A percentile compares a stretch with the other conserved stretches of the same genome.
Conservation (phyloP, 2,113 vertebrate species). For the Coryphaenoides rupestris region DNA sequence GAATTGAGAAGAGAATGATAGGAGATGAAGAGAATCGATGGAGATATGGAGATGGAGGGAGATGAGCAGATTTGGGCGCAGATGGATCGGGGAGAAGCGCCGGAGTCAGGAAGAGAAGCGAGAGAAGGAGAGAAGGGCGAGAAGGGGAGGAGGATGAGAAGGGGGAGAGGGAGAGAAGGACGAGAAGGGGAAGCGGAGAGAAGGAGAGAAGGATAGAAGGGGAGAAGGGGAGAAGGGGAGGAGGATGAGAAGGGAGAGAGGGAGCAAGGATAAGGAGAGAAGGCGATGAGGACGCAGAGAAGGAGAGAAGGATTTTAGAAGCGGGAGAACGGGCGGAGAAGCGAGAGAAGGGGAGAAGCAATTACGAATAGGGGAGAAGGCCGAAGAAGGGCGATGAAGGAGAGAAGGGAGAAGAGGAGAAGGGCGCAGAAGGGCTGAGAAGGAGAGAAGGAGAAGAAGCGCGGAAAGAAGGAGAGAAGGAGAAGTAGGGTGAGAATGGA, state of each 20-base stretch:
- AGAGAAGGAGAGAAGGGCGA: constrained; percentile 11
- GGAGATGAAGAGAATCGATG: not conserved
- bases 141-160: too few relatives aligned
- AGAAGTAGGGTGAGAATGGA: not conserved
- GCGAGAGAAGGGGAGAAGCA: constrained; percentile 8
- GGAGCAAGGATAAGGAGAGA: constrained; percentile 13
- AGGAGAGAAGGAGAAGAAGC: constrained; percentile 10
- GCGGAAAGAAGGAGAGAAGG: constrained; percentile 22
- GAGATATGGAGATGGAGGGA: too few relatives aligned
- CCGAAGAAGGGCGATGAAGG: constrained; percentile 12
- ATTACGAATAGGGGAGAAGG: constrained; percentile 15
- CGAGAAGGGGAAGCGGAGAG: too few relatives aligned
- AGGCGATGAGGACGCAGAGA: constrained; percentile 7
- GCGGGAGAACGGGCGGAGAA: not conserved
- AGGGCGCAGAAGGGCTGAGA: constrained; percentile 13
- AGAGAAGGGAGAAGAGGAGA: constrained; percentile 23
- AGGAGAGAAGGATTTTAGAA: constrained; percentile 17
- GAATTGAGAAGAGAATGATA: not conserved
- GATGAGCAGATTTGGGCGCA: too few relatives aligned
- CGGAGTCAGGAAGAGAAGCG: too few relatives aligned
- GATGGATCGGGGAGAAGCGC: too few relatives aligned
- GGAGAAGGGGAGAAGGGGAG: too few relatives aligned
- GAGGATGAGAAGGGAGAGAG: constrained; percentile 12
- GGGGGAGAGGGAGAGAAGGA: too few relatives aligned
- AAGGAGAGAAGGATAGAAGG: too few relatives aligned